Base-by-base conservation (phyloP, 1,140 invertebrate genomes). In the Zophobas atratus region DNA sequence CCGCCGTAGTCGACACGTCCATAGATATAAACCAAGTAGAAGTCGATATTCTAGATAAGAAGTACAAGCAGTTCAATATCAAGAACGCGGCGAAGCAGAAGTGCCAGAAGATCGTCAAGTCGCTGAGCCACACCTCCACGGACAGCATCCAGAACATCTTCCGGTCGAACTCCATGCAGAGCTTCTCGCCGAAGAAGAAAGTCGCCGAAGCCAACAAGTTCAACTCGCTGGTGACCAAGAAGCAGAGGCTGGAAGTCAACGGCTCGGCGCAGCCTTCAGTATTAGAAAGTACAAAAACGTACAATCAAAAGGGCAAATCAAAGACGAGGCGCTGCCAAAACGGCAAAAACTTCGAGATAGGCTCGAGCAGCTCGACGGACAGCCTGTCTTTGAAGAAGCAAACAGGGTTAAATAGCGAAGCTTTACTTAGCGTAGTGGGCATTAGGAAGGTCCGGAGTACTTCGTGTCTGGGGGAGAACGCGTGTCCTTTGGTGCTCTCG, bases 391-490 rank as follows among this genome's bases (percentile, higher is more conserved):
- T 51, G 49, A 75, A 76, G 36, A 56, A 70, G 2, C 38, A 80
- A 79, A 81, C 77, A 81, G 78, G 75, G 75, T 79, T 63, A 36
- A 79, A 79, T 48, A 33, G 36, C n/a, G 49, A 70, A 76, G 43
- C 51, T 71, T 73, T 67, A 48, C 20, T 32, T 75, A 74, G 36
- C 57, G 60, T 32, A 35, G 56, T 55, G 74, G 53, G 76, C 55
- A 82, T 92, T 80, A 84, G 90, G 75, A 91, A 91, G 85, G 91
- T 90, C 56, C 87, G 90, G 84, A 92, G 91, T 83, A 90, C 90
- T 43, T 89, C 90, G 33, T 91, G 90, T 36, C 87, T 90, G 46
- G 85, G 88, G 75, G 88, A 89, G 71, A 88, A 89, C 82, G 82
- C 86, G 2, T 75, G 78, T 36, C 75, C 77, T n/a, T 35, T 75